Conservation (phyloP, 2,113 vertebrate genomes). For the Lichenostomus cassidix region DNA sequence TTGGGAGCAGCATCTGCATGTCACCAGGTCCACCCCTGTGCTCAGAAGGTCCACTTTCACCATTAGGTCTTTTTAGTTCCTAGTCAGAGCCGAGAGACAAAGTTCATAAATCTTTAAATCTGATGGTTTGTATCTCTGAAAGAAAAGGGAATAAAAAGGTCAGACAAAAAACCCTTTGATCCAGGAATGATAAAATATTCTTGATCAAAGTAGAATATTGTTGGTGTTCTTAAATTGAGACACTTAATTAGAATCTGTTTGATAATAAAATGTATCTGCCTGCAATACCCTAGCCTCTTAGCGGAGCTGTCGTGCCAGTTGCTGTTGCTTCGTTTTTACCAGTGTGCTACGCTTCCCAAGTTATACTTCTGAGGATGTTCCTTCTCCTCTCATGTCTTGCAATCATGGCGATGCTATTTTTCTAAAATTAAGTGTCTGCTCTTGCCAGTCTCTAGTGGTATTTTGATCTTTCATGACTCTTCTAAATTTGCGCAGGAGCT, state of each 20-base stretch:
- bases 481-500: not conserved
- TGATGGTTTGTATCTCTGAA: not conserved
- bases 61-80: not conserved
- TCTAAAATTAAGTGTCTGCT: not conserved
- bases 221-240: conserved; percentile 13
- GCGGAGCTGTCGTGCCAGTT: not conserved
- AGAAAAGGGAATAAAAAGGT: not conserved
- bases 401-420: not conserved
- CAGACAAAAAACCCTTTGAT: not conserved
- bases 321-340: not conserved
- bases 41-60: not conserved
- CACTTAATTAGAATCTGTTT: conserved; percentile 58
- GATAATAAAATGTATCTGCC: conserved; percentile 46
- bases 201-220: conserved; percentile 27
- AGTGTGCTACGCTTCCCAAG: rapidly evolving
- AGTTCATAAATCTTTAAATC: conserved; percentile 4
- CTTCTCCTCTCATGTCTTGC: not conserved
- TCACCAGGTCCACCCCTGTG: not conserved
- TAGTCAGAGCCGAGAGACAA: not conserved
- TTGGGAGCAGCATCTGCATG: not conserved
- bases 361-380: not conserved
- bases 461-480: not conserved
- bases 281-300: not conserved
- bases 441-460: not conserved
- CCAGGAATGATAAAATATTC: conserved; percentile 9